phyloP scores from a whole-genome alignment of 1,140 invertebrate species.

The Drosophila bocqueti region DNA sequence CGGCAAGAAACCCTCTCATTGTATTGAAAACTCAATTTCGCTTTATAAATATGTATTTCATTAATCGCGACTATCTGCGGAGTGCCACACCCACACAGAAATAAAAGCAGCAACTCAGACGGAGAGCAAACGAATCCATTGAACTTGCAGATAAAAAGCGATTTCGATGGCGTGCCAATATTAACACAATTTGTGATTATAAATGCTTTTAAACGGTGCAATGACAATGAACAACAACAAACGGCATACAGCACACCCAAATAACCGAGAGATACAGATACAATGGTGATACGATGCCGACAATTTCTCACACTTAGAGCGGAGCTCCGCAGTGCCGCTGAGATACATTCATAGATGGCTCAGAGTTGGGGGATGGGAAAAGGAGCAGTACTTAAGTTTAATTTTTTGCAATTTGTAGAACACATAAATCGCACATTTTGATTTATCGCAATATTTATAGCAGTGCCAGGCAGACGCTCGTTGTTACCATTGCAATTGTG shows the following conservation, averaged over 20 bases:
- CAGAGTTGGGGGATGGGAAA: slow-evolving; percentile 13
- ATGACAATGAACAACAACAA: slow-evolving; percentile 81
- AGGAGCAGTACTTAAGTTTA: slow-evolving; percentile 81
- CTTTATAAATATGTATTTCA: slow-evolving; percentile 76
- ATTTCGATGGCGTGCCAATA: slow-evolving; percentile 77
- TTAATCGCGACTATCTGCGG: slow-evolving; percentile 63
- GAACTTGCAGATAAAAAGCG: slow-evolving; percentile 67
- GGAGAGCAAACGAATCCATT: slow-evolving; percentile 56
- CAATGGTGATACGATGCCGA: slow-evolving; percentile 61
- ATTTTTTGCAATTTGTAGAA: slow-evolving; percentile 84
- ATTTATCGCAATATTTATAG: slow-evolving; percentile 84
- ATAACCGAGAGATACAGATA: slow-evolving; percentile 48
- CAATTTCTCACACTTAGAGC: slow-evolving; percentile 79
- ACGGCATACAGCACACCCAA: slow-evolving; percentile 47
- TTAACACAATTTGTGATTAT: slow-evolving; percentile 84
- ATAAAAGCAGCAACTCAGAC: slow-evolving; percentile 4
- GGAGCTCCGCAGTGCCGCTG: slow-evolving; percentile 6
- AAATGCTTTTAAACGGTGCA: slow-evolving; percentile 82
- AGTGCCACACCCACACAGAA: slow-evolving; percentile 42
- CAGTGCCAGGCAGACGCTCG: slow-evolving; percentile 74
- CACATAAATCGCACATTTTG: slow-evolving; percentile 84
- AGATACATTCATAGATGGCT: slow-evolving; percentile 7
- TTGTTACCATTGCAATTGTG: slow-evolving; percentile 83
- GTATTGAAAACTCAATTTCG: slow-evolving; percentile 78
- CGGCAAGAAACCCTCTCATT: slow-evolving; percentile 53